A percentile compares a stretch with the other conserved stretches of the same genome.
Evolutionary conservation across 2,888 invertebrate genomes (phyloP).

Genomic region (Drosophila atripex): DNA sequence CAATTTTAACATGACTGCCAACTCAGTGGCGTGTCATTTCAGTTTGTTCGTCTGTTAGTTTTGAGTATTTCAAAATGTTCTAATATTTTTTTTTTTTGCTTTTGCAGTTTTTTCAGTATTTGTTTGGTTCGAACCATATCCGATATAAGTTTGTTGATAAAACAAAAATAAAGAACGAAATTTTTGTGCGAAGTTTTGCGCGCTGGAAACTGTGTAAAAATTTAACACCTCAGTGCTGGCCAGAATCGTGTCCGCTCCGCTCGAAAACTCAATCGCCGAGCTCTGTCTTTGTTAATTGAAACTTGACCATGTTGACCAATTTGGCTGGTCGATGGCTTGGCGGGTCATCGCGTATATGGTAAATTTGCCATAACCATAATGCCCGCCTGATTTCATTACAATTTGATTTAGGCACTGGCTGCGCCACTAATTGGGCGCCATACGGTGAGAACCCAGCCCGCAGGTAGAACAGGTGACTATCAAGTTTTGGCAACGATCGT

Average conservation of each 20-base stretch:
- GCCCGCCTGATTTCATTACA: slow-evolving; percentile 73
- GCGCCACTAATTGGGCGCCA: slow-evolving; percentile 73
- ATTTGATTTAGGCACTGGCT: slow-evolving; percentile 75
- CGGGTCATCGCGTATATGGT: slow-evolving; percentile 71
- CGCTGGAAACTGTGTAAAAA: slow-evolving; percentile 76
- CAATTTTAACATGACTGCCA: slow-evolving; percentile 80
- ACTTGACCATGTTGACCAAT: slow-evolving; percentile 80
- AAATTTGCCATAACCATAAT: slow-evolving; percentile 81
- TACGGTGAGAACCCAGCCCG: slow-evolving; percentile 72
- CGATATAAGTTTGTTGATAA: slow-evolving; percentile 8
- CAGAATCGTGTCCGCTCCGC: too few species aligned
- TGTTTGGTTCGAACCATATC: slow-evolving; percentile 54
- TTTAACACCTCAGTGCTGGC: slow-evolving; percentile 76
- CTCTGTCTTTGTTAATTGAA: slow-evolving; percentile 70
- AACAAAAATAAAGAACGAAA: slow-evolving; percentile 19
- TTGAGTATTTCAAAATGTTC: slow-evolving; percentile 37
- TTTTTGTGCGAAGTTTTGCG: slow-evolving; percentile 58
- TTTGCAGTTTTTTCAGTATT: background rate
- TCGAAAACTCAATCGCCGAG: slow-evolving; percentile 61
- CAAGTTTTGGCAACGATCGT: background rate
- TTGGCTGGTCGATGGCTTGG: slow-evolving; percentile 44
- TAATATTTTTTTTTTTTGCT: slow-evolving; percentile 10
- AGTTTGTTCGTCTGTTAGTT: slow-evolving; percentile 18
- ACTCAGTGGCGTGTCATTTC: slow-evolving; percentile 65
- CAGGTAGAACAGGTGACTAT: slow-evolving; percentile 9